phyloP scores from a whole-genome alignment of 2,888 invertebrate genomes.

The Scaptomyza parva region DNA sequence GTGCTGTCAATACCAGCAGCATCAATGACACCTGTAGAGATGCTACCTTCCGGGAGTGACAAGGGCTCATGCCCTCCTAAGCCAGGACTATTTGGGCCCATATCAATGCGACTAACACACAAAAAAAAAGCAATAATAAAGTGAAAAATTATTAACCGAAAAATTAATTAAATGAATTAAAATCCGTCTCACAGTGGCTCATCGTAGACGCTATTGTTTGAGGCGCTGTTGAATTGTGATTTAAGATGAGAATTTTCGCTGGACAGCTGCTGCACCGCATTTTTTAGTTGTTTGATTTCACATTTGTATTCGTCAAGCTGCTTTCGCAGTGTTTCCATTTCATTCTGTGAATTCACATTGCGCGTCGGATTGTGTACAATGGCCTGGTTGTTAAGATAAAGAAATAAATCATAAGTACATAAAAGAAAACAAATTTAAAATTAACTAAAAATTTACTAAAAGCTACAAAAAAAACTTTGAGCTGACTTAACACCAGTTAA shows the following conservation, averaged over 20 bases:
- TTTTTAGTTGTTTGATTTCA: conserved; percentile 84
- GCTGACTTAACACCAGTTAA: conserved; percentile 49
- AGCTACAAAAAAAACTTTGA: conserved; percentile 7
- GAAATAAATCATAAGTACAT: conserved; percentile 41
- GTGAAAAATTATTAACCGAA: conserved; percentile 34
- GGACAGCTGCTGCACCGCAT: conserved; percentile 90
- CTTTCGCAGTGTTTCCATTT: conserved; percentile 84
- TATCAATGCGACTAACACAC: conserved; percentile 82
- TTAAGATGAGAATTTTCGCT: conserved; percentile 92
- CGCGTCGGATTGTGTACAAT: conserved; percentile 77
- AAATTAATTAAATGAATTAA: conserved; percentile 29
- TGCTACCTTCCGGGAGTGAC: conserved; percentile 77
- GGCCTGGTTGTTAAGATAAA: conserved; percentile 65
- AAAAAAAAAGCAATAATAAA: conserved; percentile 31
- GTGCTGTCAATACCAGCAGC: conserved; percentile 50
- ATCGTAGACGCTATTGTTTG: conserved; percentile 83
- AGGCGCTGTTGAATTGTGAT: conserved; percentile 84
- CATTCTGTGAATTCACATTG: conserved; percentile 63
- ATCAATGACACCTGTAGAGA: conserved; percentile 4
- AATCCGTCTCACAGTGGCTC: conserved; percentile 83
- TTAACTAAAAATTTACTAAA: conserved; percentile 26
- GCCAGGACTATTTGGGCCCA: conserved; percentile 81
- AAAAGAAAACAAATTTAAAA: conserved; percentile 33
- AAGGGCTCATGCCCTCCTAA: conserved; percentile 84
- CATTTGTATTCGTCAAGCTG: conserved; percentile 83